Evolutionary conservation across 2,797 vertebrate genomes (phyloP).

Genomic region (Chiloscyllium punctatum): DNA sequence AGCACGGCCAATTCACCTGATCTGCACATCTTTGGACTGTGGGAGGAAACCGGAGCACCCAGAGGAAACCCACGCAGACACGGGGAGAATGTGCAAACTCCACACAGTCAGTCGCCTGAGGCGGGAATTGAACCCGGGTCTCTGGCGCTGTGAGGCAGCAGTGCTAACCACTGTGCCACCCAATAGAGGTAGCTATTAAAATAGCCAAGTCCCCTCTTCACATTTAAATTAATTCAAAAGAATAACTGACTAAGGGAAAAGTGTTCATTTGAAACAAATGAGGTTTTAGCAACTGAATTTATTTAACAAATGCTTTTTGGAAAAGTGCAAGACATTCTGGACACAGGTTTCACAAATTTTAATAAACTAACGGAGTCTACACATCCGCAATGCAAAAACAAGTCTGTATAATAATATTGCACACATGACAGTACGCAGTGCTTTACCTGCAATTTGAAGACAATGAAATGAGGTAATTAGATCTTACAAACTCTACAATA

Average conservation of each 20-base stretch:
- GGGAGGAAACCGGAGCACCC: no score
- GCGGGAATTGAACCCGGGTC: no score
- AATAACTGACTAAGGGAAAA: not conserved
- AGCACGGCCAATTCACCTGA: no score
- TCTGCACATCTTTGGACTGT: no score
- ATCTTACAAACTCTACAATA: not conserved
- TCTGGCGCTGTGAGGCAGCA: no score
- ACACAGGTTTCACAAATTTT: slow-evolving; percentile 11
- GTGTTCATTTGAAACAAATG: not conserved
- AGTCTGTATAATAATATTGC: slow-evolving; percentile 9
- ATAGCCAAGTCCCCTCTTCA: not conserved
- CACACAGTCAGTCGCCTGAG: no score
- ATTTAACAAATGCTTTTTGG: slow-evolving; percentile 28
- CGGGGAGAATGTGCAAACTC: no score
- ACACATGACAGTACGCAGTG: slow-evolving; percentile 9
- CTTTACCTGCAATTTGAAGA: not conserved
- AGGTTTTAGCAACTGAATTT: not conserved
- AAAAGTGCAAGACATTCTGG: slow-evolving; percentile 34
- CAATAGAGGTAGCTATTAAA: no score
- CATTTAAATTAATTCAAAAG: no score
- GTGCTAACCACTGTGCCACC: no score
- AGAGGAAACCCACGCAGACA: no score
- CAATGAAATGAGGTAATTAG: slow-evolving; percentile 24
- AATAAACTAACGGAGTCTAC: slow-evolving; percentile 18
- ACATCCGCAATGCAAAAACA: not conserved